Conservation (phyloP, 1,140 invertebrate genomes). For the Olivierus martensii region DNA sequence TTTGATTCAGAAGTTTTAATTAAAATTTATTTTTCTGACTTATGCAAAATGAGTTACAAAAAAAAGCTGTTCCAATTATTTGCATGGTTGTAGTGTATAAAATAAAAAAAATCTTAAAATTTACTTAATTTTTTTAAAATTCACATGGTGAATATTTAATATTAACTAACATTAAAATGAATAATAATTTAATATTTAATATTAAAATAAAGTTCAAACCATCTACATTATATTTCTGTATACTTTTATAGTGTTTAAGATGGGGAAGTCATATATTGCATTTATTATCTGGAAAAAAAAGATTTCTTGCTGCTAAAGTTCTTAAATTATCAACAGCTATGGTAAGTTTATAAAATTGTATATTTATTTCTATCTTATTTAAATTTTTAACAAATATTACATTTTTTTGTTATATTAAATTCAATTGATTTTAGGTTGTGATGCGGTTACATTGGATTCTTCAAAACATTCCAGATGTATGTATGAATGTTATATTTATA, state of each 20-base stretch:
- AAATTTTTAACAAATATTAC: conserved; percentile 6
- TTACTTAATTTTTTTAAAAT: no score
- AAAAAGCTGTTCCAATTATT: no score
- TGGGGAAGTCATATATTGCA: conserved; percentile 51
- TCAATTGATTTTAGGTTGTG: conserved; percentile 45
- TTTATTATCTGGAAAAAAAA: conserved; percentile 53
- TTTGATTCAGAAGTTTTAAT: no score
- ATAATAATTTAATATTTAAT: no score
- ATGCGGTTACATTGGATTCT: conserved; percentile 62
- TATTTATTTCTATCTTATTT: conserved; percentile 18
- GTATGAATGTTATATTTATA: neutral
- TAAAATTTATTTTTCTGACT: no score
- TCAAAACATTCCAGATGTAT: conserved; percentile 48
- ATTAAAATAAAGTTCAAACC: no score
- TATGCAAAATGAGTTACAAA: no score
- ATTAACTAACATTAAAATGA: no score
- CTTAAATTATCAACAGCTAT: conserved; percentile 62
- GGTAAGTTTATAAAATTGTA: conserved; percentile 35
- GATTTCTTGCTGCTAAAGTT: conserved; percentile 51
- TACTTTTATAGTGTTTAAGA: conserved; percentile 44
- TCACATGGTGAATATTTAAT: no score
- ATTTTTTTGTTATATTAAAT: neutral
- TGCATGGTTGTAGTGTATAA: no score
- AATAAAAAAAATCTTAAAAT: no score
- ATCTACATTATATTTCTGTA: no score